Percentiles rank a stretch among this genome's conserved stretches.
Evolutionary conservation across 2,113 vertebrate genomes (phyloP).

Genomic region (Carassius gibelio): DNA sequence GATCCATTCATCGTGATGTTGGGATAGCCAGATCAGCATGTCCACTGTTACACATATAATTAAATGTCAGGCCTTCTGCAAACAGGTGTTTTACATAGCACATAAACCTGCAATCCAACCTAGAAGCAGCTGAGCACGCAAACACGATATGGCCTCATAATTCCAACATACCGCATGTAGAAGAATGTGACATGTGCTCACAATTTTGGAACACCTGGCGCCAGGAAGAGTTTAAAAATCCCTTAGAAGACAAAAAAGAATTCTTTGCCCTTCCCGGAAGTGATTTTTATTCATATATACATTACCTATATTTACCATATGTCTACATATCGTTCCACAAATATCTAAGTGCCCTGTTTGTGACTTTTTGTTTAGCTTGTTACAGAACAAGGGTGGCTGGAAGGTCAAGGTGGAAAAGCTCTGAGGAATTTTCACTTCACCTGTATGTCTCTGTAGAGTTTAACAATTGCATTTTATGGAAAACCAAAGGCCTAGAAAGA

Average conservation of each 20-base stretch:
- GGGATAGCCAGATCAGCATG: constrained; percentile 53
- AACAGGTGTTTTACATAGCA: constrained; percentile 74
- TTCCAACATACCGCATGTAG: constrained; percentile 62
- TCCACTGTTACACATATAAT: constrained; percentile 70
- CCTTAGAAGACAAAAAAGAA: constrained; percentile 30
- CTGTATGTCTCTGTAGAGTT: constrained; percentile 38
- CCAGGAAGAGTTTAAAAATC: constrained; percentile 54
- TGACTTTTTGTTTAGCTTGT: constrained; percentile 20
- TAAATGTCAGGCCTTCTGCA: constrained; percentile 56
- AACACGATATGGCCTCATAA: constrained; percentile 66
- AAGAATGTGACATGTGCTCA: constrained; percentile 66
- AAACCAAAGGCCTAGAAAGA: not conserved
- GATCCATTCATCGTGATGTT: constrained; percentile 67
- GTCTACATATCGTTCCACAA: not conserved
- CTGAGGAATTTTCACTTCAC: not conserved
- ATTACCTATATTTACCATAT: not conserved
- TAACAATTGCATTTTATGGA: constrained; percentile 2
- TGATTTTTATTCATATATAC: not conserved
- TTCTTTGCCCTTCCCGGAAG: not conserved
- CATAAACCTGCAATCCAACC: constrained; percentile 73
- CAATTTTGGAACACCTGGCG: constrained; percentile 71
- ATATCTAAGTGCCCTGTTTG: not conserved
- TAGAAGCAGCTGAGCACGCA: constrained; percentile 57
- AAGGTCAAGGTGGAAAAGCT: constrained; percentile 61
- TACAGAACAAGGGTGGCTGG: constrained; percentile 33